Evolutionary conservation across 2,888 invertebrate genomes (phyloP).

Genomic region (Pheosia tremula): DNA sequence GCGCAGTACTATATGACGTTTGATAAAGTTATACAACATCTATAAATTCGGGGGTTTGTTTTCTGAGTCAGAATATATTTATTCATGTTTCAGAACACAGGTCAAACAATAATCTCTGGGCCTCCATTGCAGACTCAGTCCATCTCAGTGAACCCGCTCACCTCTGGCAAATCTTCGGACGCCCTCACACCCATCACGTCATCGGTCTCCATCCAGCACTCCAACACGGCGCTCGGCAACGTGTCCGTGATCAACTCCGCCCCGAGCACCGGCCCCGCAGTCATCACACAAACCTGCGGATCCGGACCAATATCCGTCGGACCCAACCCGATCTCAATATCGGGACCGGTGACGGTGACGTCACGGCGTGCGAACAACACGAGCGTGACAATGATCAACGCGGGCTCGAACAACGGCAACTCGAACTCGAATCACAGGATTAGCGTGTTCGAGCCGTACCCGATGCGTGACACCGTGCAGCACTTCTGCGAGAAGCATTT

Average conservation of each 20-base stretch:
- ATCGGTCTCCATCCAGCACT: constrained; percentile 71
- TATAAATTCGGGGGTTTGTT: too few relatives aligned
- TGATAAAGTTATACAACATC: too few relatives aligned
- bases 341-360: constrained; percentile 85
- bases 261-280: constrained; percentile 31
- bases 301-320: constrained; percentile 35
- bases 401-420: constrained; percentile 32
- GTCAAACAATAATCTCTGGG: constrained; percentile 61
- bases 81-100: constrained; percentile 52
- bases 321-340: constrained; percentile 64
- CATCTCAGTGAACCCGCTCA: constrained; percentile 71
- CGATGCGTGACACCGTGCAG: constrained; percentile 96
- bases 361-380: constrained; percentile 86
- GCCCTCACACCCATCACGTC: constrained; percentile 58
- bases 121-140: constrained; percentile 63
- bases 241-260: constrained; percentile 54
- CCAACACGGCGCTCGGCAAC: constrained; percentile 69
- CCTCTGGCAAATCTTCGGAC: constrained; percentile 70
- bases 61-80: too few relatives aligned
- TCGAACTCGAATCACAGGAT: constrained; percentile 83
- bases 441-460: constrained; percentile 95
- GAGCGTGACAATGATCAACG: constrained; percentile 90
- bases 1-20: too few relatives aligned
- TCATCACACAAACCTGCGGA: constrained; percentile 32
- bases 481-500: constrained; percentile 98